Evolutionary conservation across 2,113 vertebrate species (phyloP).

Genomic region (Ciconia maguari): DNA sequence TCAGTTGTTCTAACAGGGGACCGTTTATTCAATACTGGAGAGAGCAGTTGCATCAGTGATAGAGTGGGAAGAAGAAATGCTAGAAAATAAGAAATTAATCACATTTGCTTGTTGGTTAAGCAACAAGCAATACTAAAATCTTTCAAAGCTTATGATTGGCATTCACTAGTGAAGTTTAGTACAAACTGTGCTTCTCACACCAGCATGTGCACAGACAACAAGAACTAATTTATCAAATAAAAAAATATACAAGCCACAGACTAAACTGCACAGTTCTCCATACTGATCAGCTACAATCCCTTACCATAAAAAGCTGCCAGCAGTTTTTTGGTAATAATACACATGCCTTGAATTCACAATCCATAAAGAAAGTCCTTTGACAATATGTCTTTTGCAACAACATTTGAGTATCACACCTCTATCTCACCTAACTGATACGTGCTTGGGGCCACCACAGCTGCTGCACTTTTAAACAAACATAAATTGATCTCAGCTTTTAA

Average conservation of each 20-base stretch:
- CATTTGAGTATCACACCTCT: background rate
- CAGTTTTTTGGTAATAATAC: background rate
- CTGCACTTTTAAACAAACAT: background rate
- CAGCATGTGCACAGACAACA: background rate
- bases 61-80: background rate
- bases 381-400: background rate
- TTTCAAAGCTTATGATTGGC: background rate
- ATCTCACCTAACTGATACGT: background rate
- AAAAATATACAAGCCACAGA: background rate
- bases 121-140: background rate
- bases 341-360: background rate
- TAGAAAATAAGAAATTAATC: background rate
- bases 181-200: background rate
- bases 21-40: constrained; percentile 1
- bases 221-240: background rate
- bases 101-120: background rate
- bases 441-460: background rate
- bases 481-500: background rate
- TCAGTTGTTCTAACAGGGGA: constrained; percentile 53
- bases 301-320: background rate
- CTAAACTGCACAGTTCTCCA: background rate
- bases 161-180: background rate
- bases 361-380: background rate
- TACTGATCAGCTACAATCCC: background rate
- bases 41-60: background rate